Percentiles rank a stretch among this genome's conserved stretches.
Evolutionary conservation across 2,113 vertebrate species (phyloP).

Genomic region (Pica pica): DNA sequence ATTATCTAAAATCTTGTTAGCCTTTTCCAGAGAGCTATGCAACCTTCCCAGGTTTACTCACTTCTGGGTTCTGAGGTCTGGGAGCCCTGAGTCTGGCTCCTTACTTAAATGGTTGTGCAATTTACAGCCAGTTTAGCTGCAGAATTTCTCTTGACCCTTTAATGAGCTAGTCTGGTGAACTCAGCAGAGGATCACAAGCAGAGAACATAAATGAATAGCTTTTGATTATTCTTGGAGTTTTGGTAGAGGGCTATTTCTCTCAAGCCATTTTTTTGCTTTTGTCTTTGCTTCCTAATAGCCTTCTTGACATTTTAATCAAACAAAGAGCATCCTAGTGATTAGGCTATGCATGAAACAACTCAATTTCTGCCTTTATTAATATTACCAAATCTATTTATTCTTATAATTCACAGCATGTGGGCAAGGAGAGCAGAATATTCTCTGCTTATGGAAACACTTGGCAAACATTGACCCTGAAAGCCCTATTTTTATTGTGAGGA

Average conservation of each 20-base stretch:
- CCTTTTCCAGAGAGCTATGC: neutral
- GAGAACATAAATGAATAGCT: neutral
- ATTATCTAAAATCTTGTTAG: neutral
- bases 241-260: neutral
- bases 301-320: constrained; percentile 49
- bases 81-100: neutral
- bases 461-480: neutral
- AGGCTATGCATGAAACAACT: neutral
- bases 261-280: neutral
- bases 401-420: neutral
- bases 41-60: neutral
- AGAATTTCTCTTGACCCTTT: neutral
- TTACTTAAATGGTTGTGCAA: neutral
- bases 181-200: neutral
- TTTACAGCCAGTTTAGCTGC: neutral
- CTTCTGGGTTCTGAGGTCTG: neutral
- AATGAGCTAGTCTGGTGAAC: neutral
- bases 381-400: neutral
- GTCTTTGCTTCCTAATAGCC: neutral
- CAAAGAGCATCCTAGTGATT: neutral
- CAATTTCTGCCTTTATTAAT: neutral
- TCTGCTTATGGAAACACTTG: neutral
- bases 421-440: neutral
- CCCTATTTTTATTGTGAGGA: neutral
- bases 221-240: neutral